Conservation (phyloP, 1,140 invertebrate species). For the Chionoecetes opilio region DNA sequence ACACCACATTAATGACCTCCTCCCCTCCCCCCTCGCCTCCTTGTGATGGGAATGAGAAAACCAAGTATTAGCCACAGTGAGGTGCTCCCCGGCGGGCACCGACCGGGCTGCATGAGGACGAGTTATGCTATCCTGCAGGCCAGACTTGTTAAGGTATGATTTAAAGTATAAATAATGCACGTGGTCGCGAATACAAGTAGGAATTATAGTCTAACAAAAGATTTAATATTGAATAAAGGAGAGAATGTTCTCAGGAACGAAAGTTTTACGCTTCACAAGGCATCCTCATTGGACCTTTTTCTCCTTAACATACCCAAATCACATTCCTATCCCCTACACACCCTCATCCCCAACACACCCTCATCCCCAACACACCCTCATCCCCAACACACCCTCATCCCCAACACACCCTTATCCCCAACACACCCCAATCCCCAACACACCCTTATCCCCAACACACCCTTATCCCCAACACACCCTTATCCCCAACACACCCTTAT, state of each 20-base stretch:
- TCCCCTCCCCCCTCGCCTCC: neutral
- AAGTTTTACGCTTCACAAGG: neutral
- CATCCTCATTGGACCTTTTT: neutral
- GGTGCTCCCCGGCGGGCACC: neutral
- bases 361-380: no score
- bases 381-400: no score
- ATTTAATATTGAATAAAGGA: neutral
- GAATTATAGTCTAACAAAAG: neutral
- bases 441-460: no score
- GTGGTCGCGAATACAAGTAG: constrained; percentile 25
- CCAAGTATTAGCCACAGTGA: neutral
- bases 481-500: no score
- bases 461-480: no score
- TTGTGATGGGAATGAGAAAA: constrained; percentile 21
- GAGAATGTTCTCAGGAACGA: neutral
- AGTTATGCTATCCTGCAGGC: neutral
- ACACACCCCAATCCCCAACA: no score
- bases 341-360: no score
- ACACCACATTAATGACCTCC: neutral
- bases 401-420: no score
- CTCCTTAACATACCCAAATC: no score
- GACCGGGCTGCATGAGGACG: neutral
- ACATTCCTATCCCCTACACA: no score
- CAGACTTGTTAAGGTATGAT: neutral
- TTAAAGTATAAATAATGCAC: constrained; percentile 3